Evolutionary conservation across 2,888 invertebrate species (phyloP).

Genomic region (Spodoptera exigua): DNA sequence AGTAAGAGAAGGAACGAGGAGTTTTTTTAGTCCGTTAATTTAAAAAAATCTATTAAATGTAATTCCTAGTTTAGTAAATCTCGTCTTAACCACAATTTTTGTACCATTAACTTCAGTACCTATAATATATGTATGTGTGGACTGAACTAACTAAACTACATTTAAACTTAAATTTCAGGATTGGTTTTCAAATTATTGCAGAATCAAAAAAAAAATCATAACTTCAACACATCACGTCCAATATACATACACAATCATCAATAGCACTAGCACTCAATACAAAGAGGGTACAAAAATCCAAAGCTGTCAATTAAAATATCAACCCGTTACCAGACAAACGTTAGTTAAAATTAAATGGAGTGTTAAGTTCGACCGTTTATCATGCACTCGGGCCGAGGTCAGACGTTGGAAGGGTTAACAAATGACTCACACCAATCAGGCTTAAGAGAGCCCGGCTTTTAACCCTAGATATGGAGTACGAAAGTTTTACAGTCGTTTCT

Average conservation of each 20-base stretch:
- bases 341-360: slow-evolving; percentile 61
- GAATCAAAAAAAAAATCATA: no score
- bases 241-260: background rate
- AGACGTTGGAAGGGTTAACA: slow-evolving; percentile 63
- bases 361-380: slow-evolving; percentile 61
- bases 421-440: slow-evolving; percentile 71
- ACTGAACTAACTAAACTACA: no score
- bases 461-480: slow-evolving; percentile 41
- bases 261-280: background rate
- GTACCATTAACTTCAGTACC: no score
- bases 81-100: no score
- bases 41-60: no score
- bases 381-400: slow-evolving; percentile 57
- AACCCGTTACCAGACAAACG: slow-evolving; percentile 51
- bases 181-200: no score
- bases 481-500: slow-evolving; percentile 4
- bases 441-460: slow-evolving; percentile 51
- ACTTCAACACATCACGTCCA: no score
- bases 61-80: no score
- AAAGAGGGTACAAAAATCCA: background rate
- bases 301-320: slow-evolving; percentile 51
- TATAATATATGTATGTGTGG: no score
- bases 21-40: no score
- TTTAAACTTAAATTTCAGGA: no score
- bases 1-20: no score